Base-by-base conservation (phyloP, 2,888 invertebrate genomes). In the Eupithecia subfuscata region DNA sequence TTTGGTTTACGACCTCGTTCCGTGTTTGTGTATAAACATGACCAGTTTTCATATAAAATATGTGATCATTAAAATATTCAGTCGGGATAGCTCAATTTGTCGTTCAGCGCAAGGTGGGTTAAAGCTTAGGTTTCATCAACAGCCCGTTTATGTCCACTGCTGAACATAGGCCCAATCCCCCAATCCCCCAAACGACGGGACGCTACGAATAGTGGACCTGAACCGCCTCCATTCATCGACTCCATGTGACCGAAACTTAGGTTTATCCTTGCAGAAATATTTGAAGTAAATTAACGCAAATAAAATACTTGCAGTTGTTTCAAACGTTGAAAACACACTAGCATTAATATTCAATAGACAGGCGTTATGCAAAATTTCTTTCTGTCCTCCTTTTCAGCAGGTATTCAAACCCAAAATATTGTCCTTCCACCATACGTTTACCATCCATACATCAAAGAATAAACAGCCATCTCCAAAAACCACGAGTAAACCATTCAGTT, bases 1-100 rank as follows among this genome's bases (percentile, higher is more conserved):
- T 75, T 79, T 69, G 68, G 79, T 80, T 79, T 78, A 80, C 74
- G 79, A 75, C 79, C 76, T 77, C 67, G 75, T 70, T 78, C 77
- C 78, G 69, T 71, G 56, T 75, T 75, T 73, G 71, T 74, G 73
- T 75, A 71, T 77, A 77, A 75, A 77, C 75, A 75, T 72, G 69
- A 43, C 73, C 68, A 69, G 71, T 69, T 71, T 45, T 67, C 56
- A 56, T 74, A 60, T 69, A 56, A 73, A 60, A 77, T 77, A 64
- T 75, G 64, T 75, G 64, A 34, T 70, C 30, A 70, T 73, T 72
- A 74, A 71, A 72, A 70, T 70, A 30, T 70, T 70, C 56, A 40
- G 68, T 71, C n/a, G 60, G 56, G 25, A 67, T 43, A 43, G 11
- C 14, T 68, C 43, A 25, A 68, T 68, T 43, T 22, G 68, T 64